Evolutionary conservation across 2,113 vertebrate species (phyloP), one percentile per base, ranked within the genome.

Genomic region (Eudorcas thomsonii): DNA sequence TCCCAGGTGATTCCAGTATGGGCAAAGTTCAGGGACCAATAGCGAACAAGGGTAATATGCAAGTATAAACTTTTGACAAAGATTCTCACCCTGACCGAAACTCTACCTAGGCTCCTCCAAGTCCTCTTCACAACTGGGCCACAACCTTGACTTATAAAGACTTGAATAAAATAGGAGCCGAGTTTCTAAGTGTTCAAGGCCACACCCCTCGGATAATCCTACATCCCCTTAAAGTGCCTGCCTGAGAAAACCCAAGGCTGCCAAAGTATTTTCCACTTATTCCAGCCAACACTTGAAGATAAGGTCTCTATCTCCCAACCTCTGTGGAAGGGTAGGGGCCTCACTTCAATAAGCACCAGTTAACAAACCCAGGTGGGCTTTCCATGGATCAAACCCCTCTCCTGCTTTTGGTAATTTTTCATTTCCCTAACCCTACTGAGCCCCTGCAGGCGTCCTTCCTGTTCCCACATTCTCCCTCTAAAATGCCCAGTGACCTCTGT

Each of bases 171-270:
- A 94, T 25, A 88, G 7, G 48, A 43, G 30, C 83, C n/a, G 16
- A 60, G 21, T 64, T 78, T 84, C 85, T 85, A 62, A 59, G 25
- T 50, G 36, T 48, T 50, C 43, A 85, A 78, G 33, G 39, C 48
- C 48, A 43, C 26, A n/a, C 7, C 16, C 57, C 80, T 50, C 11
- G 21, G 33, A 67, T 80, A 50, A 80, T 26, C 23, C n/a, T 21
- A 67, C 25, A 9, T 33, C 67, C 26, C 43, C 43, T 54, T 86
- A 71, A 90, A 54, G 28, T 25, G 8, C 5, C 52, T 55, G 13
- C 43, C 45, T n/a, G 26, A 36, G 62, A 95, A 90, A 96, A 90
- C 26, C 48, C 62, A 88, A 55, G 88, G 30, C 33, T 91, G 60
- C 54, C 19, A 2, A 43, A 88, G n/a, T 86, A 39, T 39, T 81